Percentiles rank a stretch among this genome's conserved stretches.
phyloP scores from a whole-genome alignment of 2,888 invertebrate species.

The Cactoblastis cactorum region DNA sequence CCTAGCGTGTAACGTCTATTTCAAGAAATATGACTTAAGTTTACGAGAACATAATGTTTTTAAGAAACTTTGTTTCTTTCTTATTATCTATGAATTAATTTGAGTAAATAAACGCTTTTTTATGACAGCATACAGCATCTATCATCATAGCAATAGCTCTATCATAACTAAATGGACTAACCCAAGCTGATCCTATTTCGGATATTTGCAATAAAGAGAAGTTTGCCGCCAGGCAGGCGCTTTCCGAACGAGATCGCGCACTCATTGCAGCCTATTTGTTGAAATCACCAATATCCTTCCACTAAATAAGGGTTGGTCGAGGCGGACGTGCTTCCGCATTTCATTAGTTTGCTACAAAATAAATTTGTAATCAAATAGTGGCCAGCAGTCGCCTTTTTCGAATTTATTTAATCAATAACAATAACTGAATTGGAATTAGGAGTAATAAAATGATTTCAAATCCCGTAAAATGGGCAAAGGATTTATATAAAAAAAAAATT shows the following conservation, averaged over 20 bases:
- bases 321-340: slow-evolving; percentile 55
- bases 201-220: slow-evolving; percentile 55
- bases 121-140: neutral
- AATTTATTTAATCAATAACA: neutral
- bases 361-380: slow-evolving; percentile 23
- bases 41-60: too few relatives aligned
- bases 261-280: slow-evolving; percentile 55
- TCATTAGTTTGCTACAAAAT: slow-evolving; percentile 44
- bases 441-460: too few relatives aligned
- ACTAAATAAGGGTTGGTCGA: slow-evolving; percentile 46
- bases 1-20: too few relatives aligned
- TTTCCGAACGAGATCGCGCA: slow-evolving; percentile 44
- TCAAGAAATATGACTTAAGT: too few relatives aligned
- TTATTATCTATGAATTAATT: too few relatives aligned
- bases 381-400: slow-evolving; percentile 22
- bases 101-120: too few relatives aligned
- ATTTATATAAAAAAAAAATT: too few relatives aligned
- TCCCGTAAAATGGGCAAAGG: too few relatives aligned
- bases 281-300: slow-evolving; percentile 49
- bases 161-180: slow-evolving; percentile 59
- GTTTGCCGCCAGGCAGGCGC: slow-evolving; percentile 63
- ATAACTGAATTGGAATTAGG: too few relatives aligned
- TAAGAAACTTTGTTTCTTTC: too few relatives aligned
- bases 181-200: slow-evolving; percentile 57
- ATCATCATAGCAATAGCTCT: slow-evolving; percentile 35